Evolutionary conservation across 1,140 invertebrate genomes (phyloP), one percentile per base, ranked within the genome.

Genomic region (Pachypeltis micranthus): DNA sequence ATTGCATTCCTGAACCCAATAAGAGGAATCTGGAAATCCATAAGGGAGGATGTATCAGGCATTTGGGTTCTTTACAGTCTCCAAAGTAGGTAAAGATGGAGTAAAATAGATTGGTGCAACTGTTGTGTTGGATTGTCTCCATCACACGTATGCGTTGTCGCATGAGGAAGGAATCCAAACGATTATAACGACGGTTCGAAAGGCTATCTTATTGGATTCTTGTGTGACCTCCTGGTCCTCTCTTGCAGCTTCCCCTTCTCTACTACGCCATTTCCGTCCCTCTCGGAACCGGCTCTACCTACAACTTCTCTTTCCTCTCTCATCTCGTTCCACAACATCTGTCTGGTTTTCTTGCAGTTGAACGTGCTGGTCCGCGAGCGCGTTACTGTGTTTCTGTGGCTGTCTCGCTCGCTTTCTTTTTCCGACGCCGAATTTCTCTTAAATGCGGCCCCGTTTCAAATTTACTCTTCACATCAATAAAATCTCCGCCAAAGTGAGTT

Each of bases 191-290:
- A 39, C 31, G 16, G 31, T 39, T 39, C 31, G 31, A 39, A 16
- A 39, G 31, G 31, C 16, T 39, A 39, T 39, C 31, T 39, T 39
- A 39, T 39, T 39, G 31, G 31, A 39, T 61, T 59, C 29, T 29
- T 57, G n/a, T 25, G 63, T 61, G 58, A 59, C 66, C 63, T 67
- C 59, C 60, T 63, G 65, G 54, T 67, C 39, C 60, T 56, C 51
- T 27, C 23, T 57, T 61, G n/a, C n/a, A n/a, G n/a, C n/a, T 39
- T 64, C 60, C 54, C 62, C 47, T 62, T 31, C 58, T 64, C 29
- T 47, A 34, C 24, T n/a, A 24, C 29, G 7, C 29, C 25, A 44
- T 16, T 21, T 26, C 25, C 10, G n/a, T 63, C 26, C 1, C 16
- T 23, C 21, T 7, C 54, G n/a, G n/a, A n/a, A 1, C 27, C 23